Evolutionary conservation across 2,888 invertebrate species (phyloP), one percentile per base, ranked within the genome.

Genomic region (Dexiosoma caninum): DNA sequence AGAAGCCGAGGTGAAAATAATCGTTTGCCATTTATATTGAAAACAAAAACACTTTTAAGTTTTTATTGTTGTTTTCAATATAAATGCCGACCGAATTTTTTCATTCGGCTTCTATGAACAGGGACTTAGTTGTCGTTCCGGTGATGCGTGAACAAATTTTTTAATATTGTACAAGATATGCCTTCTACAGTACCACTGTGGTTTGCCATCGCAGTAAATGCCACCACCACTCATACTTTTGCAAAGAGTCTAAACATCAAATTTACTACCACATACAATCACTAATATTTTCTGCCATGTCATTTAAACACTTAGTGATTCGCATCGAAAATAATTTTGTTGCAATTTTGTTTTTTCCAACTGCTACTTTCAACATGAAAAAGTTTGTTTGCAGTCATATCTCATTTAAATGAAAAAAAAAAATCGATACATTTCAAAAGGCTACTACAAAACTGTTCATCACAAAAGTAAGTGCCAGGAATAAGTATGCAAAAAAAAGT

Each of bases 251-350:
- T 57, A 21, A 44, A 59, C 69, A n/a, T 23, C 21, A 66, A 53
- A 23, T 42, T 35, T 60, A 71, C 59, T 60, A 8, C 27, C 23
- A 21, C 7, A 14, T 16, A n/a, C n/a, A n/a, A n/a, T n/a, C n/a
- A 8, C 57, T 49, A 44, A 42, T 14, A 71, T 59, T 64, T 75
- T 75, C 21, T 81, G 81, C 77, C 67, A 40, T 59, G 77, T 81
- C 81, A 81, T 76, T 76, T 55, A 40, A 42, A 72, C 71, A 81
- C 81, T 74, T 81, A 77, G 72, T 60, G 44, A 64, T 57, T 62
- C 69, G 69, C 51, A 59, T 19, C 27, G 6, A 55, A 55, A 81
- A 55, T 37, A 21, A 66, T 51, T 62, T 40, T 74, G 44, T 27
- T 21, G 46, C 49, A 77, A 23, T 62, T 14, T 44, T 44, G 10